phyloP scores from a whole-genome alignment of 1,140 invertebrate genomes.

The Ectropis grisescens region DNA sequence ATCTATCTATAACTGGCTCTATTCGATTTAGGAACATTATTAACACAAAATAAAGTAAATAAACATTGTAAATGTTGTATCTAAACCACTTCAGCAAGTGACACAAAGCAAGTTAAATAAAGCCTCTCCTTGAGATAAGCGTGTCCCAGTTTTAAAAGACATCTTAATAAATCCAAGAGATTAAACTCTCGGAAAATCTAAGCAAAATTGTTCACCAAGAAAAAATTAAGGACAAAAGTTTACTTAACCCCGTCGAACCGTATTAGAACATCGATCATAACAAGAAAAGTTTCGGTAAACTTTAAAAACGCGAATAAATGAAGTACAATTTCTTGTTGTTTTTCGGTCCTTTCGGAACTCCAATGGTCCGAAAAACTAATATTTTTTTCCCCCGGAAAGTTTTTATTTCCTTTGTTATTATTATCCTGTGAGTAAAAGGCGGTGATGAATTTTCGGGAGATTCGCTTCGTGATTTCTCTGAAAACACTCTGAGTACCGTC shows the following conservation, averaged over 20 bases:
- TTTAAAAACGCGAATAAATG: conserved; percentile 20
- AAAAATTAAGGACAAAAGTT: conserved; percentile 2
- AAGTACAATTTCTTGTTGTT: conserved; percentile 22
- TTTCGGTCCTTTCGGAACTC: conserved; percentile 20
- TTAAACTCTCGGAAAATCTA: too few species aligned
- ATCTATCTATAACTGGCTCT: too few species aligned
- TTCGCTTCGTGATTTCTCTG: conserved; percentile 9
- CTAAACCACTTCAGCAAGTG: too few species aligned
- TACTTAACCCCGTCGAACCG: conserved; percentile 3
- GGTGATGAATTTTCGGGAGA: conserved; percentile 14
- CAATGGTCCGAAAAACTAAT: conserved; percentile 22
- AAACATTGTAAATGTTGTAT: too few species aligned
- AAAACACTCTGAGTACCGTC: conserved; percentile 10
- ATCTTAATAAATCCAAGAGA: too few species aligned
- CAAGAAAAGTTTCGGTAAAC: conserved; percentile 17
- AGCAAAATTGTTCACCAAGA: too few species aligned
- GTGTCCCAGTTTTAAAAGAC: too few species aligned
- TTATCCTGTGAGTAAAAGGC: conserved; percentile 12
- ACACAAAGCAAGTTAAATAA: too few species aligned
- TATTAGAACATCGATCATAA: conserved; percentile 7
- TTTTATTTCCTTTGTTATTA: conserved; percentile 33
- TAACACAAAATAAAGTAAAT: too few species aligned
- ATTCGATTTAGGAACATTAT: too few species aligned
- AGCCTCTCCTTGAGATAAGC: too few species aligned
- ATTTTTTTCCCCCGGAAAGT: conserved; percentile 25